Percentiles rank a stretch among this genome's conserved stretches.
Evolutionary conservation across 1,140 invertebrate genomes (phyloP).

Genomic region (Hycleus cichorii): DNA sequence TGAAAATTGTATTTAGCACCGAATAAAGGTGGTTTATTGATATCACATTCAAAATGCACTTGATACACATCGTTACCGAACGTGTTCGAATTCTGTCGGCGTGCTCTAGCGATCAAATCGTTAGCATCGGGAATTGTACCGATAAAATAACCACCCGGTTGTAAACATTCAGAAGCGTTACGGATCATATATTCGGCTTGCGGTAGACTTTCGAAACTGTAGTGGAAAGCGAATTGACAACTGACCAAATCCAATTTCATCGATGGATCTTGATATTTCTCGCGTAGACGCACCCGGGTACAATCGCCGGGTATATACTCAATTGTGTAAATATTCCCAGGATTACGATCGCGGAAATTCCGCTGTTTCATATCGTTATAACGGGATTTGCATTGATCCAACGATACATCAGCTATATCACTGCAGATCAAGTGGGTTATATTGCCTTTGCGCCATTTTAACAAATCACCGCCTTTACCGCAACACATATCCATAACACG

Average conservation of each 20-base stretch:
- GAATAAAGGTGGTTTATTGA: slow-evolving; percentile 74
- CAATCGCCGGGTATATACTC: slow-evolving; percentile 91
- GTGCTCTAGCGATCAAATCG: slow-evolving; percentile 66
- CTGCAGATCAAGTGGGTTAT: slow-evolving; percentile 86
- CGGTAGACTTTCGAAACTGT: slow-evolving; percentile 87
- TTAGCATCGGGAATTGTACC: slow-evolving; percentile 92
- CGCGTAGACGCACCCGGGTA: slow-evolving; percentile 72
- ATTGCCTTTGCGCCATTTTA: slow-evolving; percentile 86
- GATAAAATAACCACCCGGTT: slow-evolving; percentile 89
- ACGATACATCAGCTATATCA: slow-evolving; percentile 88
- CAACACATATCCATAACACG: slow-evolving; percentile 69
- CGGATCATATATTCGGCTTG: slow-evolving; percentile 89
- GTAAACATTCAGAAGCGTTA: slow-evolving; percentile 85
- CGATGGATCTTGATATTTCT: slow-evolving; percentile 63
- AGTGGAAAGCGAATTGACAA: slow-evolving; percentile 97
- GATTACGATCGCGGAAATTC: slow-evolving; percentile 40
- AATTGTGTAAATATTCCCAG: slow-evolving; percentile 48
- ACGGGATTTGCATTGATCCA: slow-evolving; percentile 74
- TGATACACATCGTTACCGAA: slow-evolving; percentile 87
- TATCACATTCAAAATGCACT: slow-evolving; percentile 71
- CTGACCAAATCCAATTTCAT: slow-evolving; percentile 84
- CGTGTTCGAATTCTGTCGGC: slow-evolving; percentile 49
- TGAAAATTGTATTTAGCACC: slow-evolving; percentile 95
- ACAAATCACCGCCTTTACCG: slow-evolving; percentile 95
- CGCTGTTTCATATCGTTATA: slow-evolving; percentile 53